Percentiles rank a stretch among this genome's conserved stretches.
phyloP scores from a whole-genome alignment of 2,797 vertebrate species.

The Discoglossus pictus region DNA sequence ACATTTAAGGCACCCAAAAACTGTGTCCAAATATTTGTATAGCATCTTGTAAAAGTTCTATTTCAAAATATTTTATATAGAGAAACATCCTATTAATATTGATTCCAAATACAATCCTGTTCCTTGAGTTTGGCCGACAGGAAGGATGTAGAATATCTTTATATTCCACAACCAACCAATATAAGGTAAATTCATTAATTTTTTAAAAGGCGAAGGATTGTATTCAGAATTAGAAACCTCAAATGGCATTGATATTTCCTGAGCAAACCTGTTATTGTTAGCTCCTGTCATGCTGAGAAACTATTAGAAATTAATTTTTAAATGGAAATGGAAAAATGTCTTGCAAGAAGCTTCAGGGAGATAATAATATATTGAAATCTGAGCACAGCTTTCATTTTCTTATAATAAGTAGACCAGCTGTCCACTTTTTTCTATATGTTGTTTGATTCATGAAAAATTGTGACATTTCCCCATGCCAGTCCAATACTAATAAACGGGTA shows the following conservation, averaged over 20 bases:
- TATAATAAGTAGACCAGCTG: slow-evolving; percentile 52
- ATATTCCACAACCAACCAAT: slow-evolving; percentile 58
- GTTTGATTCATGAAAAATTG: slow-evolving; percentile 45
- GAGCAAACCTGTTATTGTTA: slow-evolving; percentile 59
- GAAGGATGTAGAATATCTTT: slow-evolving; percentile 61
- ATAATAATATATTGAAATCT: slow-evolving; percentile 54
- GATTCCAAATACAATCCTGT: slow-evolving; percentile 60
- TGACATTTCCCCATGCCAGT: not conserved
- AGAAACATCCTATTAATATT: slow-evolving; percentile 50
- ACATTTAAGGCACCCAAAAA: slow-evolving; percentile 7
- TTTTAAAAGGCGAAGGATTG: slow-evolving; percentile 63
- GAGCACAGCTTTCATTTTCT: slow-evolving; percentile 53
- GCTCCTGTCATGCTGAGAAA: slow-evolving; percentile 47
- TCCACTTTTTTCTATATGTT: slow-evolving; percentile 45
- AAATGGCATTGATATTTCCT: slow-evolving; percentile 59
- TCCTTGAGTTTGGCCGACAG: slow-evolving; percentile 56
- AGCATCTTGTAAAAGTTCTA: slow-evolving; percentile 6
- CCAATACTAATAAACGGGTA: slow-evolving; percentile 4
- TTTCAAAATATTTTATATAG: slow-evolving; percentile 45
- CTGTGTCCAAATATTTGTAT: slow-evolving; percentile 18
- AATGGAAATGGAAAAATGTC: slow-evolving; percentile 55
- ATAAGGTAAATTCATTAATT: slow-evolving; percentile 63
- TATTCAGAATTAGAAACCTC: slow-evolving; percentile 61
- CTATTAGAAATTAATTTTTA: slow-evolving; percentile 63
- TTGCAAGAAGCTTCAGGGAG: slow-evolving; percentile 50